These are phyloP conservation scores for Puffinus mauretanicus DNA, from an alignment of 2,113 vertebrate genomes.

Conservation along the genomic window DNA sequence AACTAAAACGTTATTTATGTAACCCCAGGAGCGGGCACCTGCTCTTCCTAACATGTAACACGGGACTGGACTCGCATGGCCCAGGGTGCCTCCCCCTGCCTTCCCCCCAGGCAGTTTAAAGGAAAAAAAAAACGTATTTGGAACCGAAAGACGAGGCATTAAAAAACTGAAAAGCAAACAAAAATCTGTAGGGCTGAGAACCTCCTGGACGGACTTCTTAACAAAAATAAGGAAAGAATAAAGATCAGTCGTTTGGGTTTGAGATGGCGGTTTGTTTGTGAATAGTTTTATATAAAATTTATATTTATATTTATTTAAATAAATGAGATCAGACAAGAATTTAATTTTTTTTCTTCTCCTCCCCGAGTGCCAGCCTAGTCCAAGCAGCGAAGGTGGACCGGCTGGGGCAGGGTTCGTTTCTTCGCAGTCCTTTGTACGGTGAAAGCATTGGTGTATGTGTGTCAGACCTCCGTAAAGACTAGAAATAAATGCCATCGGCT, in stretches of 20 bases:
- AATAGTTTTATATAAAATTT: conserved; percentile 87
- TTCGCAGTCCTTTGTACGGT: not conserved
- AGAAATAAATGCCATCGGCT: conserved; percentile 42
- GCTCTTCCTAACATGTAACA: not conserved
- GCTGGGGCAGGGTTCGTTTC: not conserved
- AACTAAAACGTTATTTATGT: conserved; percentile 20
- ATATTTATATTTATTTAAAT: conserved; percentile 99
- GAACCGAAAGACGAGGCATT: not conserved
- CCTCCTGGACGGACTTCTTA: conserved; percentile 16
- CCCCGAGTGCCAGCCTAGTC: not conserved
- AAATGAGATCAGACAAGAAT: conserved; percentile 71
- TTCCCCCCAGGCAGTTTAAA: not conserved
- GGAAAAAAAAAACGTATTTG: not conserved
- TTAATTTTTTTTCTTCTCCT: not conserved
- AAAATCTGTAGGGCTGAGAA: not conserved
- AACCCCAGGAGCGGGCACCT: not conserved
- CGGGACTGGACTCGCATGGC: not conserved
- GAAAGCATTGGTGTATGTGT: not conserved
- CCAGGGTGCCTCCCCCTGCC: not conserved
- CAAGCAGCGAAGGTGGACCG: not conserved
- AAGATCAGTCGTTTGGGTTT: not conserved
- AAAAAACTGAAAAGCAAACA: not conserved
- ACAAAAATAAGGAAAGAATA: not conserved
- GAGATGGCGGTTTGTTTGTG: conserved; percentile 72
- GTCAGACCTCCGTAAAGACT: not conserved